A percentile compares a stretch with the other conserved stretches of the same genome.
These are phyloP conservation scores for Pygocentrus nattereri DNA, from an alignment of 2,797 vertebrate species.

Conservation along the genomic window DNA sequence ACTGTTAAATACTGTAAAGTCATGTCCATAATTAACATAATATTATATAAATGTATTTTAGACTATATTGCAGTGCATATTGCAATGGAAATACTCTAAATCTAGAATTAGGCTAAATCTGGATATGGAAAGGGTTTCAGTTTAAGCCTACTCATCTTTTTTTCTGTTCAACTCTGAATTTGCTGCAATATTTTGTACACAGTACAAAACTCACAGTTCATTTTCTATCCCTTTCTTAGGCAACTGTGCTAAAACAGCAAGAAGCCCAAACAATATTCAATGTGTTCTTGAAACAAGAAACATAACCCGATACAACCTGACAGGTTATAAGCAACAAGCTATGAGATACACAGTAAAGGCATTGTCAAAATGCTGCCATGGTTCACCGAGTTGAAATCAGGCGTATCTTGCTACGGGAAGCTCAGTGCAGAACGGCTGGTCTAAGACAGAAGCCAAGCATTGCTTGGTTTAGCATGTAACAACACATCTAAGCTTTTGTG, in stretches of 20 bases:
- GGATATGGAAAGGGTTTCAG: too few relatives aligned
- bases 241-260: neutral
- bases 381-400: conserved; percentile 32
- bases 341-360: conserved; percentile 25
- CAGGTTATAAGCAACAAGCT: neutral
- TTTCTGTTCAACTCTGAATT: neutral
- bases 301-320: neutral
- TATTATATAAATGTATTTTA: too few relatives aligned
- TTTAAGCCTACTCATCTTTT: too few relatives aligned
- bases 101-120: too few relatives aligned
- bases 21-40: too few relatives aligned
- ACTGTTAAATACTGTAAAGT: too few relatives aligned
- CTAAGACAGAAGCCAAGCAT: neutral
- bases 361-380: conserved; percentile 39
- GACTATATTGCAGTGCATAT: too few relatives aligned
- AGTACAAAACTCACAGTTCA: too few relatives aligned
- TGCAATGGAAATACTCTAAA: too few relatives aligned
- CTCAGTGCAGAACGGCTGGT: conserved; percentile 4
- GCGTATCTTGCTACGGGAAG: neutral
- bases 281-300: neutral
- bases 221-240: neutral
- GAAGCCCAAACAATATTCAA: neutral
- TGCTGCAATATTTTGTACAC: neutral
- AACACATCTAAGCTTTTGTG: neutral
- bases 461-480: conserved; percentile 35